A percentile compares a stretch with the other conserved stretches of the same genome.
phyloP scores from a whole-genome alignment of 2,797 vertebrate genomes.

The Lophius americanus region DNA sequence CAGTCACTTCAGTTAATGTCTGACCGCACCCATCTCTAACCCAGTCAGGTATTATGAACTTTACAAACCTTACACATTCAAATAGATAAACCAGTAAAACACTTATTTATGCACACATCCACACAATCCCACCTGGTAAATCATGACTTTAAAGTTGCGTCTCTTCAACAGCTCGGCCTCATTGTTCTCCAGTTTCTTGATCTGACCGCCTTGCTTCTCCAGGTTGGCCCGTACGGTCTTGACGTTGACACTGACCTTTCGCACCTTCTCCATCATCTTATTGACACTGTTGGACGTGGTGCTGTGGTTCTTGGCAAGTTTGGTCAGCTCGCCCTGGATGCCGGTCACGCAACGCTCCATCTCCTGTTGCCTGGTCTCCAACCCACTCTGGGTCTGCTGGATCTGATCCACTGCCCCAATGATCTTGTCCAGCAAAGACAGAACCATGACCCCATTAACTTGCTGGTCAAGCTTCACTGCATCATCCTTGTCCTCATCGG shows the following conservation, averaged over 20 bases:
- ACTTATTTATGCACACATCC: not conserved
- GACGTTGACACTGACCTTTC: constrained; percentile 96
- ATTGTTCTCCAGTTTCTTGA: constrained; percentile 95
- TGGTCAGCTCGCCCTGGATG: constrained; percentile 95
- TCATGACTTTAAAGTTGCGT: constrained; percentile 99
- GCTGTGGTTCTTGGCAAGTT: constrained; percentile 92
- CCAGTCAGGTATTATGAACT: constrained; percentile 4
- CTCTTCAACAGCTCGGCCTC: constrained; percentile 95
- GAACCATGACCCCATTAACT: constrained; percentile 93
- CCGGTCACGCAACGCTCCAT: constrained; percentile 93
- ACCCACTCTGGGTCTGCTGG: constrained; percentile 92
- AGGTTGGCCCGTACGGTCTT: constrained; percentile 94
- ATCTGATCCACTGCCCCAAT: constrained; percentile 98
- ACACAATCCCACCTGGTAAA: constrained; percentile 90
- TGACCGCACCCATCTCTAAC: constrained; percentile 61
- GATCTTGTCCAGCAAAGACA: constrained; percentile 96
- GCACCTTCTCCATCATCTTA: constrained; percentile 97
- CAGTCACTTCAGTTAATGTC: not conserved
- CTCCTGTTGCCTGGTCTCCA: constrained; percentile 93
- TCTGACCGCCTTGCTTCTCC: constrained; percentile 95
- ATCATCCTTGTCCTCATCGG: constrained; percentile 42
- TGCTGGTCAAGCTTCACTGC: constrained; percentile 85
- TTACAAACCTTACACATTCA: not conserved
- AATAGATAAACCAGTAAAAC: constrained; percentile 3
- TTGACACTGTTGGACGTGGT: constrained; percentile 95